Evolutionary conservation across 2,888 invertebrate species (phyloP), one percentile per base, ranked within the genome.

Genomic region (Phaonia tiefii): DNA sequence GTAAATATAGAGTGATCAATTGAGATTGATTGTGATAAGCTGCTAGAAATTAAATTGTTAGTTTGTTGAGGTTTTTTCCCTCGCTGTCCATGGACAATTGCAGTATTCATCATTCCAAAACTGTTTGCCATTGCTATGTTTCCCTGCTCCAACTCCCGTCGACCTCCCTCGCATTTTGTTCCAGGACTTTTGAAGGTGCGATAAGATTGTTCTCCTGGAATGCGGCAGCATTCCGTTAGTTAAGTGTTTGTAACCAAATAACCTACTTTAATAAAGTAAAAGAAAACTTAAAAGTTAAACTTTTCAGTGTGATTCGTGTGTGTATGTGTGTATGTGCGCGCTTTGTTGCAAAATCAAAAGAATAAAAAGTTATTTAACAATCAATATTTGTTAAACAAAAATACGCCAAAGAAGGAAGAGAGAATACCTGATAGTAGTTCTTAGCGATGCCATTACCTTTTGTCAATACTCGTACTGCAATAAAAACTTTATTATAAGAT

Each of bases 191-290:
- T 20, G 10, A 11, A 56, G 60, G 20, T 37, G 15, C n/a, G 17
- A 2, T 37, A 20, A 37, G 25, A 65, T n/a, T n/a, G n/a, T n/a
- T n/a, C n/a, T n/a, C n/a, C n/a, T n/a, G n/a, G n/a, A n/a, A n/a
- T 72, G 69, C 46, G n/a, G 22, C 15, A 74, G 65, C 13, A 39
- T 11, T n/a, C 10, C 26, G 65, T 10, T 1, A 44, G 44, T 58
- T 20, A 76, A 74, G 49, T 78, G 71, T 81, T 78, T 58, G 67
- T 78, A 81, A 75, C 77, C 71, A 81, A 78, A 81, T 81, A 81
- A 80, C 74, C 77, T 70, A 80, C 77, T 81, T 77, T 75, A 76
- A 76, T 37, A 70, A 13, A 46, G 26, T 11, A n/a, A 20, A n/a
- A 39, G 39, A 39, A 20, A 72, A 76, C 70, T 76, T 39, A 54